phyloP scores from a whole-genome alignment of 1,140 invertebrate species.

The Brachionus angularis region DNA sequence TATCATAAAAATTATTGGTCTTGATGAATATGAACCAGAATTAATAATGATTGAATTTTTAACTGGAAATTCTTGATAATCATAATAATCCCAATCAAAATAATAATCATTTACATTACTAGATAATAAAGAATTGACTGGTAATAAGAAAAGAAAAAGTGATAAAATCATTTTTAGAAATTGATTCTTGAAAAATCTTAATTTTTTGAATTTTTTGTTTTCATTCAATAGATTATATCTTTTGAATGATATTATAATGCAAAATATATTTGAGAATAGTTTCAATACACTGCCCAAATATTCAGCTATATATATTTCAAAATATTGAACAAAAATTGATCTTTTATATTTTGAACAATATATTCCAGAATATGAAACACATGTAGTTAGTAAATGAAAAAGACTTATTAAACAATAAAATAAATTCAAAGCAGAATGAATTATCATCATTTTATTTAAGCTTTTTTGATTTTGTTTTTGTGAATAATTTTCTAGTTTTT shows the following conservation, averaged over 20 bases:
- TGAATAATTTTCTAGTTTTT: too few species aligned
- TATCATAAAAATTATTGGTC: too few species aligned
- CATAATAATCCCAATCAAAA: background rate
- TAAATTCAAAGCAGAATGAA: slow-evolving; percentile 11
- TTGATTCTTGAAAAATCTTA: too few species aligned
- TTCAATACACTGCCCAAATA: background rate
- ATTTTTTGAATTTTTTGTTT: too few species aligned
- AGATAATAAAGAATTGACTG: too few species aligned
- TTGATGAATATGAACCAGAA: too few species aligned
- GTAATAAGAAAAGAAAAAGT: too few species aligned
- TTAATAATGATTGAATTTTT: background rate
- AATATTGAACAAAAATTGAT: slow-evolving; percentile 7
- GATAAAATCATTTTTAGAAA: too few species aligned
- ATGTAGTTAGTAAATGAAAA: background rate
- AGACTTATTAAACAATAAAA: background rate
- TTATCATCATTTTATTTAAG: background rate
- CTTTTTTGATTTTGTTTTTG: background rate
- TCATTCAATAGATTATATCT: background rate
- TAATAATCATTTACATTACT: background rate
- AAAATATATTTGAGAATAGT: background rate
- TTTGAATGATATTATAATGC: background rate
- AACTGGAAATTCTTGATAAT: slow-evolving; percentile 15
- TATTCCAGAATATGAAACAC: background rate
- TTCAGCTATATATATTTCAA: slow-evolving; percentile 23
- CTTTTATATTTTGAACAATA: background rate